Percentiles rank a stretch among this genome's conserved stretches.
Conservation (phyloP, 2,113 vertebrate genomes). For the Crotalus horridus region DNA sequence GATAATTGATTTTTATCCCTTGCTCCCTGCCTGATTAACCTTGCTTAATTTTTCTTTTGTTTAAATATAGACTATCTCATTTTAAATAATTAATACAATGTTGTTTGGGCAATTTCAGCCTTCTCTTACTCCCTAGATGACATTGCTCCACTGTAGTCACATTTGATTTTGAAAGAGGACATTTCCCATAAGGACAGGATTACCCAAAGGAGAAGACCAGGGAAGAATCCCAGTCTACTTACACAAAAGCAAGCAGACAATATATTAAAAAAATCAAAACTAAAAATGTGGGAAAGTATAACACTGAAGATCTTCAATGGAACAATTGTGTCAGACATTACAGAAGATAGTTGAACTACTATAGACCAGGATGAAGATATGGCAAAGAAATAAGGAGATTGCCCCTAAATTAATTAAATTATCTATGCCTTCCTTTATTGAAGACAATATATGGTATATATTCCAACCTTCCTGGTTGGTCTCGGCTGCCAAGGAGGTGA, state of each 20-base stretch:
- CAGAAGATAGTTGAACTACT: neutral
- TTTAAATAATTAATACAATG: neutral
- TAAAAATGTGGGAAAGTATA: neutral
- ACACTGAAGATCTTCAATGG: neutral
- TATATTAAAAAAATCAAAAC: neutral
- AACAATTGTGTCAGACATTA: neutral
- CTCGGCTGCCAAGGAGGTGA: no score
- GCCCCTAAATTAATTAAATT: neutral
- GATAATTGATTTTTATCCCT: neutral
- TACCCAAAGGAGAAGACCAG: neutral
- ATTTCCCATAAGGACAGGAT: neutral
- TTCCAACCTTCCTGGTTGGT: no score
- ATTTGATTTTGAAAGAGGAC: neutral
- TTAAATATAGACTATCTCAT: no score
- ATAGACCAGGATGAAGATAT: neutral
- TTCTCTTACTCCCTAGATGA: neutral
- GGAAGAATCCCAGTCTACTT: neutral
- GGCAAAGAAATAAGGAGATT: neutral
- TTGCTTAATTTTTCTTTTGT: no score
- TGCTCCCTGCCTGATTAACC: neutral
- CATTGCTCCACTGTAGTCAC: neutral
- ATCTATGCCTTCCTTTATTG: neutral
- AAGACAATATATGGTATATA: no score
- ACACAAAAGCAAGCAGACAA: neutral
- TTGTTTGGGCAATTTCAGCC: neutral